A percentile compares a stretch with the other conserved stretches of the same genome.
Evolutionary conservation across 2,888 invertebrate species (phyloP).

Genomic region (Cryptocephalus moraei): DNA sequence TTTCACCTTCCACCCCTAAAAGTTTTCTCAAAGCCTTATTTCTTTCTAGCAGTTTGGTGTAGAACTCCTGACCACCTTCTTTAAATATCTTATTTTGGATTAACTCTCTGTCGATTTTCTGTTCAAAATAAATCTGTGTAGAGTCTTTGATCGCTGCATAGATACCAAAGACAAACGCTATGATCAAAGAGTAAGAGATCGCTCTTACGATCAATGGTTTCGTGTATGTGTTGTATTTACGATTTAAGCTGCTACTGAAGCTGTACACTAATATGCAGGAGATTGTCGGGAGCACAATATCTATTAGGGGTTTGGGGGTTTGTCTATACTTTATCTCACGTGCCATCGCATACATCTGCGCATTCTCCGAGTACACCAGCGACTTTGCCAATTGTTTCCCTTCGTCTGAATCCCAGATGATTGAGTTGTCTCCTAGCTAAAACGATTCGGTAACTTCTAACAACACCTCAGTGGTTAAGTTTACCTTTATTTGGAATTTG

Average conservation of each 20-base stretch:
- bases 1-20: conserved; percentile 52
- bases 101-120: conserved; percentile 50
- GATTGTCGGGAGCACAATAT: conserved; percentile 44
- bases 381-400: conserved; percentile 55
- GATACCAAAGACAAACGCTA: conserved; percentile 45
- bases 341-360: conserved; percentile 71
- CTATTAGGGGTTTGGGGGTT: conserved; percentile 47
- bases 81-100: conserved; percentile 51
- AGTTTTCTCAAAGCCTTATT: conserved; percentile 63
- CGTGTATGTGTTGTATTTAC: conserved; percentile 43
- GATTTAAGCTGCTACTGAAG: conserved; percentile 44
- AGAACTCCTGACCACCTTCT: conserved; percentile 67
- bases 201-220: conserved; percentile 42
- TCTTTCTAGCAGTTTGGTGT: conserved; percentile 58
- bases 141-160: conserved; percentile 58
- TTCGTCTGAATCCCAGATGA: conserved; percentile 55
- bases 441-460: conserved; percentile 11
- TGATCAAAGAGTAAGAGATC: conserved; percentile 46
- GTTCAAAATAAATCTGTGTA: conserved; percentile 53
- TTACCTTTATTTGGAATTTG: conserved; percentile 46
- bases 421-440: conserved; percentile 49
- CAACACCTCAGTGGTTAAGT: not conserved
- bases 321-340: conserved; percentile 57
- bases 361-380: conserved; percentile 63
- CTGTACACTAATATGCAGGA: conserved; percentile 44